Conservation (phyloP, 2,797 vertebrate species). For the Muscicapa striata region DNA sequence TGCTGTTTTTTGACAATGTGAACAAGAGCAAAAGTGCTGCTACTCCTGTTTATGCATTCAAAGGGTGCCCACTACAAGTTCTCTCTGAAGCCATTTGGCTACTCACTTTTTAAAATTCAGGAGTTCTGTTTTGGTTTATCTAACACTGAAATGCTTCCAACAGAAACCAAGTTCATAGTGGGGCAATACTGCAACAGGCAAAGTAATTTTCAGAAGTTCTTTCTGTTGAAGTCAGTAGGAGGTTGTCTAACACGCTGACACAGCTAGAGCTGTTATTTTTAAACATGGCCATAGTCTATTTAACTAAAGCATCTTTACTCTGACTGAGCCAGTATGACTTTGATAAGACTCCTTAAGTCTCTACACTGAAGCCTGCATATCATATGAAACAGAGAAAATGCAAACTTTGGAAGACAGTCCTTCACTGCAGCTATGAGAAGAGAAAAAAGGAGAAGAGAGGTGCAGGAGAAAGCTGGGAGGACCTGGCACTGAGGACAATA, state of each 20-base stretch:
- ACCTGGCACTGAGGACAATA: not conserved
- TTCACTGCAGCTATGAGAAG: not conserved
- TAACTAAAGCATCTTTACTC: constrained; percentile 69
- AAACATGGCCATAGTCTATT: constrained; percentile 61
- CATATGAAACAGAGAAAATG: not conserved
- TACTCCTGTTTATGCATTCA: not conserved
- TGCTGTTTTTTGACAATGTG: not conserved
- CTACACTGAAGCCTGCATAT: not conserved
- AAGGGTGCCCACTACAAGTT: not conserved
- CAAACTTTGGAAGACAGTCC: not conserved
- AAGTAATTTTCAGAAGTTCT: constrained; percentile 26
- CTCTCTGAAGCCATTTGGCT: not conserved
- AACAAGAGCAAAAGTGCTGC: not conserved
- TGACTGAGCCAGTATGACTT: constrained; percentile 70
- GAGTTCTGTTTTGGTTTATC: not conserved
- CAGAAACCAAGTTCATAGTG: not conserved
- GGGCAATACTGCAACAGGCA: not conserved
- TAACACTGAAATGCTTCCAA: not conserved
- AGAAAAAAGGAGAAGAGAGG: not conserved
- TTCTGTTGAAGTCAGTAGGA: constrained; percentile 26
- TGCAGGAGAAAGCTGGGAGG: not conserved
- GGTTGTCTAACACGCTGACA: constrained; percentile 39
- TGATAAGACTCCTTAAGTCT: constrained; percentile 64
- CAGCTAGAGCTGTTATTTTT: constrained; percentile 65
- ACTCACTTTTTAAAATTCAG: not conserved